Evolutionary conservation across 2,888 invertebrate species (phyloP), one percentile per base, ranked within the genome.

Genomic region (Acrocera orbiculus): DNA sequence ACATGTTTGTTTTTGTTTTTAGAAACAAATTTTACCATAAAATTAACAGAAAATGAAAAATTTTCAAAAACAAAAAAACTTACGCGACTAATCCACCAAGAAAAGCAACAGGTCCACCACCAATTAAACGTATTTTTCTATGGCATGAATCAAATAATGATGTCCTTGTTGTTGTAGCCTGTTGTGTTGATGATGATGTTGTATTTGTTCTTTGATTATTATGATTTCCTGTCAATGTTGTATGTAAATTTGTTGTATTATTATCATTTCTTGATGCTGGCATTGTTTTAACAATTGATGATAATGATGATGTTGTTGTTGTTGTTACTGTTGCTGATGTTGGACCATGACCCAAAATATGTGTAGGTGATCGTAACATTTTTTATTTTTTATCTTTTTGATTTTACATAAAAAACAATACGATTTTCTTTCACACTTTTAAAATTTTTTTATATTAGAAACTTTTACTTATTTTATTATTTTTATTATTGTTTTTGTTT

Each of bases 61-160:
- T 32, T 17, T 14, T 15, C 7, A 13, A 4, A 19, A 13, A 29
- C n/a, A 28, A 16, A 27, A 16, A 40, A 47, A 68, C 76, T 75
- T 68, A 76, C 76, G 76, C 72, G 55, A 76, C 75, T 50, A 76
- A 66, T 50, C 75, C 76, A 50, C 72, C 72, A 43, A 72, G 61
- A 56, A 72, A 71, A 44, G 71, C 70, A 43, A 70, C 71, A 27
- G 72, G 70, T 36, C 69, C 71, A 40, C 70, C 71, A 47, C 75
- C 72, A 54, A 75, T 72, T 50, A 75, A 65, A 45, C 76, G 66
- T 52, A 76, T 74, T 63, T 75, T 75, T 54, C 73, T 66, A 60
- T 76, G 76, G 57, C 76, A 76, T 48, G 75, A 73, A 61, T 75
- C 74, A 57, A 76, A 70, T 29, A 76, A 65, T 42, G 75, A 74